These are phyloP conservation scores for Sminthurides bifidus DNA, from an alignment of 1,140 invertebrate species.

Conservation along the genomic window DNA sequence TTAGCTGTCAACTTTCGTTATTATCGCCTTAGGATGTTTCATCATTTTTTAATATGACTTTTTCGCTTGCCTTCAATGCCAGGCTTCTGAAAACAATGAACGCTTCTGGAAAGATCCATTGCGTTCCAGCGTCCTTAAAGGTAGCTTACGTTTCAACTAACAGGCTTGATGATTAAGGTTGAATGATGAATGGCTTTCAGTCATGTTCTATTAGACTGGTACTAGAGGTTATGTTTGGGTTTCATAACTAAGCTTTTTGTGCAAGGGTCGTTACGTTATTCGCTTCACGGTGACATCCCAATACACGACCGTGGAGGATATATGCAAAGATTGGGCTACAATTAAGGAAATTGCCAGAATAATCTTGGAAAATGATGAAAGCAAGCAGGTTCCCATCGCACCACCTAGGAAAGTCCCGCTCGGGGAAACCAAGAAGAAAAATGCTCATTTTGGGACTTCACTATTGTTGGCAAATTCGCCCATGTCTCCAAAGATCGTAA, in stretches of 20 bases:
- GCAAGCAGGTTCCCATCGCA: conserved; percentile 24
- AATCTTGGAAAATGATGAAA: conserved; percentile 26
- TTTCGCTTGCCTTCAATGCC: too few relatives aligned
- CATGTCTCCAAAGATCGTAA: conserved; percentile 93
- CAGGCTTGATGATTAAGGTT: too few relatives aligned
- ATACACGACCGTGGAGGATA: conserved; percentile 75
- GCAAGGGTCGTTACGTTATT: conserved; percentile 77
- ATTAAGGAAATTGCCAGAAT: conserved; percentile 39
- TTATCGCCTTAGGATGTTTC: too few relatives aligned
- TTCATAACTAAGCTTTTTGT: conserved; percentile 33
- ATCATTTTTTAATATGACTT: too few relatives aligned
- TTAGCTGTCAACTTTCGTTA: not conserved
- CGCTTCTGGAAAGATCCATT: conserved; percentile 68
- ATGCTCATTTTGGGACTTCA: conserved; percentile 78
- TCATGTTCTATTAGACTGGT: too few relatives aligned
- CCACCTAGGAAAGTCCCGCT: conserved; percentile 30
- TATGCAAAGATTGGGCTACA: conserved; percentile 44
- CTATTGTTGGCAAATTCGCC: conserved; percentile 84
- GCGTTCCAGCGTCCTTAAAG: conserved; percentile 82
- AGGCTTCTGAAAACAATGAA: conserved; percentile 73
- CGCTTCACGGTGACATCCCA: conserved; percentile 85
- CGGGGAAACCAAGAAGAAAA: conserved; percentile 60
- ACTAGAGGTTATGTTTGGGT: not conserved
- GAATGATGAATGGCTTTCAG: too few relatives aligned
- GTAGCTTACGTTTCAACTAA: too few relatives aligned